Percentiles rank a stretch among this genome's conserved stretches.
Evolutionary conservation across 1,140 invertebrate species (phyloP).

Genomic region (Eumeta japonica): DNA sequence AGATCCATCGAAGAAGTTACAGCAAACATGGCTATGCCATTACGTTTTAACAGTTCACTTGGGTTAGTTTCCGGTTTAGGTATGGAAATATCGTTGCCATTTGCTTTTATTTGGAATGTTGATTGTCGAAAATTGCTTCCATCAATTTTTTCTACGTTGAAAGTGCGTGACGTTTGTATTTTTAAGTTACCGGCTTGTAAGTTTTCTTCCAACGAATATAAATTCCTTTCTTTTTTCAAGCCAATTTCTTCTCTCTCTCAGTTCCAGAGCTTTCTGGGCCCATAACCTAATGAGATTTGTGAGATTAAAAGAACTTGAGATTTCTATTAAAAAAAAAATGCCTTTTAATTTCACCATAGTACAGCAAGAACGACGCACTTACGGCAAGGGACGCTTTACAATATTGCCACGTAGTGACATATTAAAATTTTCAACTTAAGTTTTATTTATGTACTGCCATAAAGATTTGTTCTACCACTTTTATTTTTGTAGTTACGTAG

Average conservation of each 20-base stretch:
- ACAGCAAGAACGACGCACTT: no score
- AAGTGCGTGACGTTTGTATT: background rate
- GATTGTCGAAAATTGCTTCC: constrained; percentile 20
- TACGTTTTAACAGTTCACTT: background rate
- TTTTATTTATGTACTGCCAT: no score
- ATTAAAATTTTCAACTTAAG: no score
- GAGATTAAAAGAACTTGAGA: background rate
- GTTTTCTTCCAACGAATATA: background rate
- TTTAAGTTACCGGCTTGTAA: no score
- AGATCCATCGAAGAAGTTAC: constrained; percentile 20
- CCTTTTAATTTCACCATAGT: no score
- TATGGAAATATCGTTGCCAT: background rate
- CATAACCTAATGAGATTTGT: background rate
- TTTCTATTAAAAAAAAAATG: no score
- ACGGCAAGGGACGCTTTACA: no score
- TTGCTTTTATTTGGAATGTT: constrained; percentile 19
- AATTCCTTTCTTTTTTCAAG: constrained; percentile 1
- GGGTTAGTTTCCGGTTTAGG: background rate
- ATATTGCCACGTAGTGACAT: no score
- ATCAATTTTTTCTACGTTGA: constrained; percentile 16
- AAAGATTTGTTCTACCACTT: no score
- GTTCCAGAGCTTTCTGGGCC: constrained; percentile 1
- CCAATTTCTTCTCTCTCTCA: background rate
- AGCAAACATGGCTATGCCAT: constrained; percentile 16
- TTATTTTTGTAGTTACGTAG: no score